Conservation (phyloP, 2,888 invertebrate genomes). For the Athetis lepigone region DNA sequence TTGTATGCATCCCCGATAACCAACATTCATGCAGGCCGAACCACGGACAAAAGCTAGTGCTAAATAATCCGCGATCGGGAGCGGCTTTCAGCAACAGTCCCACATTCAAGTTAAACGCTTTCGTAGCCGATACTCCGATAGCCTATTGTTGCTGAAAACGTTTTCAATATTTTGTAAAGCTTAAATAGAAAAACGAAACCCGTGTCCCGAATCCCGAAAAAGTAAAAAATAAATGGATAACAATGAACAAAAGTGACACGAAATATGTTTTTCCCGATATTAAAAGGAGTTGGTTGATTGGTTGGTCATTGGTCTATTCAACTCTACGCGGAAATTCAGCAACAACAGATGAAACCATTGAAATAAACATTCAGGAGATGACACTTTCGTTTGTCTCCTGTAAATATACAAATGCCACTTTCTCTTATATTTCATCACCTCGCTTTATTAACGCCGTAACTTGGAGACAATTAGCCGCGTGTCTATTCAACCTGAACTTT, state of each 20-base stretch:
- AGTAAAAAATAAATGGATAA: slow-evolving; percentile 14
- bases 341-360: slow-evolving; percentile 37
- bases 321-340: slow-evolving; percentile 17
- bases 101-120: slow-evolving; percentile 32
- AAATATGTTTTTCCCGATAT: slow-evolving; percentile 16
- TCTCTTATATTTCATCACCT: slow-evolving; percentile 25
- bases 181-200: slow-evolving; percentile 33
- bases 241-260: slow-evolving; percentile 6
- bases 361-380: slow-evolving; percentile 27
- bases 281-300: not conserved
- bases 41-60: no score
- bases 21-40: no score
- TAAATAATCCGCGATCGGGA: slow-evolving; percentile 5
- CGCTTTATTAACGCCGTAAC: slow-evolving; percentile 27
- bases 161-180: slow-evolving; percentile 26
- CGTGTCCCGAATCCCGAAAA: slow-evolving; percentile 14
- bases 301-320: slow-evolving; percentile 5
- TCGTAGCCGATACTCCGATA: slow-evolving; percentile 36
- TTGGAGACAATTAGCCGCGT: slow-evolving; percentile 39
- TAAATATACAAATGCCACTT: slow-evolving; percentile 42
- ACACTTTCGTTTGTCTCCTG: slow-evolving; percentile 6
- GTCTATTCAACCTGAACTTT: slow-evolving; percentile 10
- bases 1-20: no score
- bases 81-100: not conserved
- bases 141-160: slow-evolving; percentile 37